Evolutionary conservation across 2,888 invertebrate species (phyloP), one percentile per base, ranked within the genome.

Genomic region (Leptinotarsa rubiginosa): DNA sequence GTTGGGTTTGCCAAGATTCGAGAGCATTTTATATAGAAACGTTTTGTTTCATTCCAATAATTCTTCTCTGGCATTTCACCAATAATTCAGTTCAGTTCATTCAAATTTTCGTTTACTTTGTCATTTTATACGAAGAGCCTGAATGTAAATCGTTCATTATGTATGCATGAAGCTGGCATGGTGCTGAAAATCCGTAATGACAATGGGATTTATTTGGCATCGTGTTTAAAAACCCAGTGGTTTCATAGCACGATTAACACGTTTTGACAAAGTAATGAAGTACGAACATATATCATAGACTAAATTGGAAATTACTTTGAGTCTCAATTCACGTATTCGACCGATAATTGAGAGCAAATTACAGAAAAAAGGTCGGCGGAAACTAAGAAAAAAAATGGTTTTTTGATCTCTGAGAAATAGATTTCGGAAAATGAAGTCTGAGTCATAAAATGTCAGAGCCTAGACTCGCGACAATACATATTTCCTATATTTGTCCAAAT

Each of bases 161-260:
- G 62, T 31, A 41, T 62, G 62, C 62, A 62, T 62, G 62, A 62
- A n/a, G n/a, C 41, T 31, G 62, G 25, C 10, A 62, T 62, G 41
- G 62, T 62, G 10, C 31, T 62, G n/a, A 62, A 62, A 62, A 62
- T 62, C 62, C 31, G 31, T 62, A 62, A 62, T 41, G 62, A 62
- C 62, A 62, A 5, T 31, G 62, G 62, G 62, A 62, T 62, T 62
- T 31, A 62, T 62, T 62, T 31, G 31, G 25, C 62, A 62, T 31
- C 62, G 62, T n/a, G 62, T 62, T 62, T 4, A 62, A 62, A 31
- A 62, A 62, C 31, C 56, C 62, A 41, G n/a, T 12, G 62, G 31
- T 62, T 62, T 62, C 62, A 31, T 62, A 31, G 31, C 62, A 62
- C 41, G 62, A 62, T 62, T 31, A 62, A 16, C 62, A 62, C 62